Base-by-base conservation (phyloP, 1,140 invertebrate species). In the Hestina assimilis region DNA sequence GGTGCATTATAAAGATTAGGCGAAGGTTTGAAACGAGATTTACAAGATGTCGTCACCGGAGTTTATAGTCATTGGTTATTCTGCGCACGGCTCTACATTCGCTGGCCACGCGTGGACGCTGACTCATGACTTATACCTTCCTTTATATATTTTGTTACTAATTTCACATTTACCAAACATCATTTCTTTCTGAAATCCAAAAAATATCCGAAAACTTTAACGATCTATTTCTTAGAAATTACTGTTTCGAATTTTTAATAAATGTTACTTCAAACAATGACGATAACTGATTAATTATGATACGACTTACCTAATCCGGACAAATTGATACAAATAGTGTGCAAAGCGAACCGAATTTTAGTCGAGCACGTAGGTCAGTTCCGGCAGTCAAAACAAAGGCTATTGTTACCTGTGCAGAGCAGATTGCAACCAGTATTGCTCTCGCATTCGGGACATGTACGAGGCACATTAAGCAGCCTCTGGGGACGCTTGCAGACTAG, bases 401-500 rank as follows among this genome's bases (percentile, higher is more conserved):
- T 61, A 82, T 85, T 84, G 84, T 87, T 77, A 73, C 66, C 67
- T 75, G 69, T 63, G 61, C 68, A 57, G 69, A 70, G 73, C 69
- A 78, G 71, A 75, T 79, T 69, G 72, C 72, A 73, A 76, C 69
- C 71, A 72, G 71, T 47, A 59, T 71, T 72, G 63, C 69, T 85
- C 68, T 69, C 61, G 83, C 67, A 84, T 84, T 84, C 83, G 72
- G 80, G 77, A 78, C 83, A 75, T 85, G 84, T 67, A 70, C 82
- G 71, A 73, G 64, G 79, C 75, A 79, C 79, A 86, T 83, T 87
- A 83, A 83, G 79, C 80, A 79, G 81, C 77, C 81, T 79, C 79
- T 62, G 71, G 77, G 85, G 84, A 82, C 75, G 83, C 72, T 69
- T 66, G 72, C 72, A 71, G 81, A 80, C 76, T 88, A 75, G 80